Evolutionary conservation across 2,113 vertebrate species (phyloP), one percentile per base, ranked within the genome.

Genomic region (Pachyramphus minor): DNA sequence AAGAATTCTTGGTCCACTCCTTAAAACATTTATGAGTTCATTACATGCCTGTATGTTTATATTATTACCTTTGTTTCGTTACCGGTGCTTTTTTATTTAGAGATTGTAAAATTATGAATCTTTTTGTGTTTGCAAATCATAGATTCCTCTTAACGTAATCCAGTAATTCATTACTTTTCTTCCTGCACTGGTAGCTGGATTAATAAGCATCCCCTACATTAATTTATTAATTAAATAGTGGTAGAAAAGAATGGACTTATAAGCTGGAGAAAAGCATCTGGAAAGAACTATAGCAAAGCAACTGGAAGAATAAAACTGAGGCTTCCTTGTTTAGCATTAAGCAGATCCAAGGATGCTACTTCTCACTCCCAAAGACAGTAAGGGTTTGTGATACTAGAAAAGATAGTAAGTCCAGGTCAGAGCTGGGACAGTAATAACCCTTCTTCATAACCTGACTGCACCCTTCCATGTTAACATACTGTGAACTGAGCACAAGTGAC

Each of bases 391-490:
- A 97, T 96, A 97, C 97, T 78, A 93, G 96, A 96, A 97, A 94
- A 95, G 97, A 97, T 96, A 96, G 94, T 92, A 94, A 97, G 97
- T 97, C 97, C 97, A 97, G 98, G 98, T 98, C 98, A 97, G 95
- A 98, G 95, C 98, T 95, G 87, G 97, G 98, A 98, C 98, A 97
- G 98, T 98, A 98, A 98, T 98, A 98, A 98, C 97, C 97, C 97
- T 98, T 98, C 98, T 98, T 98, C 98, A 98, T 98, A 99, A 99
- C 99, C 99, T 98, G 98, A 98, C 98, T 98, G 98, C 99, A 98
- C 99, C 98, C 98, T 99, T 98, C 99, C 98, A 98, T 99, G 99
- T 99, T 99, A 99, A 99, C 99, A 99, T 98, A 99, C 99, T 99
- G 99, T 99, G 99, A 99, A 99, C 98, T 98, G 99, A 99, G 98